Evolutionary conservation across 2,797 vertebrate genomes (phyloP), one percentile per base, ranked within the genome.

Genomic region (Xerus rutilus): DNA sequence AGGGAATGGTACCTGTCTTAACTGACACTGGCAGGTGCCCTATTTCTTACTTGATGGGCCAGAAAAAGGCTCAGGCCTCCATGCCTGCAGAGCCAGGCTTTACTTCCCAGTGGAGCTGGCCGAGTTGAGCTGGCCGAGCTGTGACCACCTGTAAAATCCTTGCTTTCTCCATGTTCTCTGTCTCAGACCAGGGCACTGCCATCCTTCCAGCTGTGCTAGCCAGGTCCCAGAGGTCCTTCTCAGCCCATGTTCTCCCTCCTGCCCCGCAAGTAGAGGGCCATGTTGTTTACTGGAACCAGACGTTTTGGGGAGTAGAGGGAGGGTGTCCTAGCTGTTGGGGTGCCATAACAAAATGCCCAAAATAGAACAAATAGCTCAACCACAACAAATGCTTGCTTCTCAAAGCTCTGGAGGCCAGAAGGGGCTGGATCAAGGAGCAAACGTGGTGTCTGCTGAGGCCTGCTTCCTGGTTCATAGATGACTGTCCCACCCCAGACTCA

Each of bases 91-190:
- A 30, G 8, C 6, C 1, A 3, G 1, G 15, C 79, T 30, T 52
- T 12, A 3, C 57, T 43, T 62, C 64, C 32, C 43, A 7, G 0
- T 2, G 54, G 54, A 35, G 1, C 2, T 25, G 7, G 2, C 21
- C 1, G 0, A 10, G 73, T 64, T 2, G 0, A 35, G 1, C 2
- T 30, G 7, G 2, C 21, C 1, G 0, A 10, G 73, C 69, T 2
- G 0, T 12, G 3, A 4, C 1, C 1, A 21, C 30, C 21, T 11
- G 9, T 0, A 14, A 21, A 2, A 21, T 18, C 57, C 4, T 1
- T 20, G 30, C 49, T 18, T 47, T 64, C 70, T 64, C 28, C 21
- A 0, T 0, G 54, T 6, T 43, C 2, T 0, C 69, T 21, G 0
- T 73, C 65, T 15, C n/a, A 43, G 70, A 57, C 39, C 5, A 5